Evolutionary conservation across 2,888 invertebrate genomes (phyloP).

Genomic region (Kryphioiulus occultus): DNA sequence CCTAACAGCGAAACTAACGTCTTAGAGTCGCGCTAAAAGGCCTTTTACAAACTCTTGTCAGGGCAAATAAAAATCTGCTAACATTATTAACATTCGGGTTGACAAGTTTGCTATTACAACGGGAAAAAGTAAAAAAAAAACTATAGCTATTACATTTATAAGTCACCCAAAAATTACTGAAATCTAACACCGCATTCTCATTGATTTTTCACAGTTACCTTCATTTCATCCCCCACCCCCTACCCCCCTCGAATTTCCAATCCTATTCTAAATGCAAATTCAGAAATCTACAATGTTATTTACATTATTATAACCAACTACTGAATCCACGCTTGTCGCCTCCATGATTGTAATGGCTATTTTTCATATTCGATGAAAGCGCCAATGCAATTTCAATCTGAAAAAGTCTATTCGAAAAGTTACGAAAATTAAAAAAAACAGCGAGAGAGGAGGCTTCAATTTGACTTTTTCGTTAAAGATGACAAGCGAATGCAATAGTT

Average conservation of each 20-base stretch:
- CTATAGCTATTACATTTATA: background rate
- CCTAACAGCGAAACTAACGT: background rate
- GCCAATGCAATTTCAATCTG: background rate
- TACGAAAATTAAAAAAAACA: background rate
- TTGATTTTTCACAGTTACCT: background rate
- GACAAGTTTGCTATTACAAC: background rate
- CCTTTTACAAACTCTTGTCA: background rate
- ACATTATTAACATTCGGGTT: background rate
- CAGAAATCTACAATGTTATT: background rate
- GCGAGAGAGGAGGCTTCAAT: background rate
- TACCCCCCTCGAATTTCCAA: too few species aligned
- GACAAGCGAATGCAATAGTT: background rate
- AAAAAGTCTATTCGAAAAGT: background rate
- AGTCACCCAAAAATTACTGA: background rate
- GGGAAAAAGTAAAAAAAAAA: background rate
- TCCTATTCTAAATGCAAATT: background rate
- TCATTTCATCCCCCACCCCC: background rate
- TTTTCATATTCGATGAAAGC: background rate
- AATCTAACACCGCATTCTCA: too few species aligned
- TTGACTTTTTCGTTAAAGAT: background rate
- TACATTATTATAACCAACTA: background rate
- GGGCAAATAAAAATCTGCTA: constrained; percentile 2
- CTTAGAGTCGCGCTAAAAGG: background rate
- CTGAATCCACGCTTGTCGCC: background rate
- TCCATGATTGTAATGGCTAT: background rate